Base-by-base conservation (phyloP, 2,797 vertebrate genomes). In the Phrynocephalus vlangalii region DNA sequence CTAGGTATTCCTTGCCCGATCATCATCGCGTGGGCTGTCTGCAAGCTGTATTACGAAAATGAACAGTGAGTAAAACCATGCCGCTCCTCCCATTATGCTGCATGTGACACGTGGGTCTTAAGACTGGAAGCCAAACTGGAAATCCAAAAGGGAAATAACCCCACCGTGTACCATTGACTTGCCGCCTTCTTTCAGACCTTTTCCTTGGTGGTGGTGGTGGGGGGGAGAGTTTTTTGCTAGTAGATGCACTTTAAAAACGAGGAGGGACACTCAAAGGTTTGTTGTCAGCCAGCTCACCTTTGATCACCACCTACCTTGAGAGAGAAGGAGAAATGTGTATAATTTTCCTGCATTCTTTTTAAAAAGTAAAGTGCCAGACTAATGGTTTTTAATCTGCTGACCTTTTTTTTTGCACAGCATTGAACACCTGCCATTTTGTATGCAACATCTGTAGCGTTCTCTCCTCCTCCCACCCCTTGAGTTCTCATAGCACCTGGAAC, bases 1-100 rank as follows among this genome's bases (percentile, higher is more conserved):
- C 26, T 94, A 99, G 99, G 98, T 96, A 97, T 99, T 90, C 99
- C 99, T 5, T 98, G 97, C 89, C 99, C 99, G 7, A 99, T 99
- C 93, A 98, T 99, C 86, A 91, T 99, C 0, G 97, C 97, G 88
- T 99, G 99, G 99, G 98, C 98, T 71, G 96, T 98, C 71, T 98
- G 98, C 87, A 99, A 99, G 91, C 95, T 98, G 1, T 98, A 98
- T 96, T 98, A 98, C 86, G 99, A 99, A 96, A 98, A 99, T 80
- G 98, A 99, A 93, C 98, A 98, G 99, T 99, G 96, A 98, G 99
- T 98, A 78, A 28, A 70, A 78, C 11, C 1, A 72, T 83, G 80
- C 1, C 73, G 20, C 67, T 63, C 70, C 0, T 70, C 24, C 82
- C n/a, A 2, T 26, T 73, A 5, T 88, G 28, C 30, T 79, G 50